Evolutionary conservation across 2,888 invertebrate species (phyloP).

Genomic region (Cheilosia vulpina): DNA sequence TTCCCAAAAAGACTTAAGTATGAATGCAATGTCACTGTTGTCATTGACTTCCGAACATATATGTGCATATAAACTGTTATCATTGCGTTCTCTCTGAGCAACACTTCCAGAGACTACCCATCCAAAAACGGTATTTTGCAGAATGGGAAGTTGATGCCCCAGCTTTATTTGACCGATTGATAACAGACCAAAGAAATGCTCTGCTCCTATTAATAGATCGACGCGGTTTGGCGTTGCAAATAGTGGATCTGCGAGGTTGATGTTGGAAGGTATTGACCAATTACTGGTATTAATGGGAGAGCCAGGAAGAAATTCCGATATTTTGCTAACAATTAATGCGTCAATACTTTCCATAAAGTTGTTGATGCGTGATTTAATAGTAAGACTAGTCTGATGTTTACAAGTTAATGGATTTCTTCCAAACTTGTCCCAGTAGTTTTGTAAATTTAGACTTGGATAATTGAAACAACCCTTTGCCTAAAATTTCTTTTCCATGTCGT

Average conservation of each 20-base stretch:
- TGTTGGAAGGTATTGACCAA: conserved; percentile 19
- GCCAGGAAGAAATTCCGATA: conserved; percentile 19
- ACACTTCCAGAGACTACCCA: conserved; percentile 10
- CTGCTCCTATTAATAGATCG: conserved; percentile 71
- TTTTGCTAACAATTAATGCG: conserved; percentile 12
- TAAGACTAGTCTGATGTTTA: conserved; percentile 8
- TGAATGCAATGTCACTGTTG: no score
- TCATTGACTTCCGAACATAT: neutral
- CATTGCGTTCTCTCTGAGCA: neutral
- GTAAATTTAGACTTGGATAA: no score
- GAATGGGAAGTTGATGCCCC: conserved; percentile 29
- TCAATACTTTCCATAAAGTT: conserved; percentile 8
- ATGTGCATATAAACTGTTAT: neutral
- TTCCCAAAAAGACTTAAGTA: no score
- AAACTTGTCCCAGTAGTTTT: no score
- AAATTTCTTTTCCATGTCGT: no score
- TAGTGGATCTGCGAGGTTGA: conserved; percentile 13
- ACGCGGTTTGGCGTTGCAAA: conserved; percentile 47
- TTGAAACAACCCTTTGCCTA: no score
- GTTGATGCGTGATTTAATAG: conserved; percentile 9
- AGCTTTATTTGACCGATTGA: conserved; percentile 72
- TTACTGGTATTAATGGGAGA: neutral
- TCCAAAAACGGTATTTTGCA: conserved; percentile 8
- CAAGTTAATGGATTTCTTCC: conserved; percentile 5
- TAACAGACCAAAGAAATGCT: conserved; percentile 63